Conservation (phyloP, 2,888 invertebrate genomes). For the Drosophila kuntzei region DNA sequence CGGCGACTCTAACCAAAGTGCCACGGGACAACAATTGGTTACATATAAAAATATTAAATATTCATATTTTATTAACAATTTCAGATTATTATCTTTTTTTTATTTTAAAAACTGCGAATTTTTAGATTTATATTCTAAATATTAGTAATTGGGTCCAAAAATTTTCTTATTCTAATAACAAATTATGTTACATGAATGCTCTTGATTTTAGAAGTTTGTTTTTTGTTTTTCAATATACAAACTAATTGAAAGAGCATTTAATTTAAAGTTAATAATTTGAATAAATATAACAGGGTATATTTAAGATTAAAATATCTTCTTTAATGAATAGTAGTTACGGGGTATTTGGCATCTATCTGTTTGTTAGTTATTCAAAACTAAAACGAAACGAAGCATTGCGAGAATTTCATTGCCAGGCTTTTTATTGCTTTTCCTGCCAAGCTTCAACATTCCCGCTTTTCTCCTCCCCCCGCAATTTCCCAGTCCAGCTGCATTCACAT, state of each 20-base stretch:
- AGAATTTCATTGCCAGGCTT: conserved; percentile 62
- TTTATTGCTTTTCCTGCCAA: conserved; percentile 64
- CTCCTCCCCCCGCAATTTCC: neutral
- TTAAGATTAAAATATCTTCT: neutral
- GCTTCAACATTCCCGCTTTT: conserved; percentile 43
- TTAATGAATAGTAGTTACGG: neutral
- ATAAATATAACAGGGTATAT: neutral
- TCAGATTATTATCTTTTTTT: no score
- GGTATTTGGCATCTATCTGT: conserved; percentile 19
- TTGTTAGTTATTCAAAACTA: conserved; percentile 52
- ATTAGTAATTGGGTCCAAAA: no score
- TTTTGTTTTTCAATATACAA: no score
- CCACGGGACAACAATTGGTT: no score
- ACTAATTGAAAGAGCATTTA: neutral
- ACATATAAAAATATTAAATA: no score
- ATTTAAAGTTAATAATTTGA: neutral
- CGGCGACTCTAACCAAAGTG: no score
- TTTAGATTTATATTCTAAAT: no score
- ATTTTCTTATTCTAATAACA: no score
- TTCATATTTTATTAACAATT: no score
- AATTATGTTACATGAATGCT: no score
- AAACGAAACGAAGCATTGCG: conserved; percentile 46
- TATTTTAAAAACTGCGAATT: no score
- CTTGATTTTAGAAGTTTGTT: no score
- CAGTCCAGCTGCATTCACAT: conserved; percentile 32